Percentiles rank a stretch among this genome's conserved stretches.
These are phyloP conservation scores for Drosophila mulleri DNA, from an alignment of 2,888 invertebrate genomes.

Conservation along the genomic window DNA sequence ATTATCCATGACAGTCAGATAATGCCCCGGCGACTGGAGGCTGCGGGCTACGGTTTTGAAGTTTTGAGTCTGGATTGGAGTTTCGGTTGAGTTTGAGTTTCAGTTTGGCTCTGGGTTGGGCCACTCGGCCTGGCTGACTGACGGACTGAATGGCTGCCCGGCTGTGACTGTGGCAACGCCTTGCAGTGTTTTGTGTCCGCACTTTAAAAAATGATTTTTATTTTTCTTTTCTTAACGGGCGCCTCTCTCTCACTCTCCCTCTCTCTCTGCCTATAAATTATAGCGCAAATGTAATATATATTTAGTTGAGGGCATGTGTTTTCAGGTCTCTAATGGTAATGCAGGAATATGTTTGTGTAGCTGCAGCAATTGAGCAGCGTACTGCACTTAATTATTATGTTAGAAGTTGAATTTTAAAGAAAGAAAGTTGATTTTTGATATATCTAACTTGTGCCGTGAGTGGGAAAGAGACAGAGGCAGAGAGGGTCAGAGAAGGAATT, in stretches of 20 bases:
- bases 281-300: slow-evolving; percentile 30
- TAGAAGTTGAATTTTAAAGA: neutral
- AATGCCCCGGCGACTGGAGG: slow-evolving; percentile 34
- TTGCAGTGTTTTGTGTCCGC: slow-evolving; percentile 44
- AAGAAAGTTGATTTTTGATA: neutral
- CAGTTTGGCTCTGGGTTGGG: slow-evolving; percentile 27
- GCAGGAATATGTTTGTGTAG: neutral
- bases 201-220: slow-evolving; percentile 60
- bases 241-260: slow-evolving; percentile 27
- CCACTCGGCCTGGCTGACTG: neutral
- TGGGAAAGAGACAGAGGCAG: neutral
- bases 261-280: slow-evolving; percentile 27
- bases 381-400: slow-evolving; percentile 1
- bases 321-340: neutral
- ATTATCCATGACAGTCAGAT: slow-evolving; percentile 66
- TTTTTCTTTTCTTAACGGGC: slow-evolving; percentile 27
- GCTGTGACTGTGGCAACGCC: slow-evolving; percentile 55
- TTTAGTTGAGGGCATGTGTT: slow-evolving; percentile 20
- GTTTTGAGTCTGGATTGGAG: slow-evolving; percentile 10
- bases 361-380: neutral
- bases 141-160: neutral
- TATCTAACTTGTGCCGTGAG: too few relatives aligned
- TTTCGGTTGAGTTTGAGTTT: slow-evolving; percentile 9
- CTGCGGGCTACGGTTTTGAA: slow-evolving; percentile 30
- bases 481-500: neutral